Percentiles rank a stretch among this genome's conserved stretches.
Conservation (phyloP, 2,888 invertebrate species). For the Synanthedon formicaeformis region DNA sequence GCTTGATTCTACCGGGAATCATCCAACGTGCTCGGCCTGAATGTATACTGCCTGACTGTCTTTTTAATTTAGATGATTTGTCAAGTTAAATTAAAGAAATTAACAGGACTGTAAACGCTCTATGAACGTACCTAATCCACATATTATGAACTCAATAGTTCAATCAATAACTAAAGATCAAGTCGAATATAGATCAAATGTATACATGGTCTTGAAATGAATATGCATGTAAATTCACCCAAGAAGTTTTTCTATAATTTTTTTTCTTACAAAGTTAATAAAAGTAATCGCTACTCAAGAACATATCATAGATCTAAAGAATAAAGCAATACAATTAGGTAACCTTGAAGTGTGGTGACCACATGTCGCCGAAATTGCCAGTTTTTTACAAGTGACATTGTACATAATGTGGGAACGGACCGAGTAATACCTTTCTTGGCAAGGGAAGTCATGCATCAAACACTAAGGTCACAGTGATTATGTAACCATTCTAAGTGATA, state of each 20-base stretch:
- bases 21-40: too few relatives aligned
- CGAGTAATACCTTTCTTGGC: slow-evolving; percentile 28
- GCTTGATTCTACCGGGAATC: too few relatives aligned
- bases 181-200: background rate
- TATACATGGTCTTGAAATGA: background rate
- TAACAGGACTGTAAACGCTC: too few relatives aligned
- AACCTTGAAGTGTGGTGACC: slow-evolving; percentile 55
- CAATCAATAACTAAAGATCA: too few relatives aligned
- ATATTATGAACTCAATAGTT: too few relatives aligned
- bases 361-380: slow-evolving; percentile 55
- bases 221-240: background rate
- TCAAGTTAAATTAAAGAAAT: too few relatives aligned
- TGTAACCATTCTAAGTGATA: slow-evolving; percentile 1
- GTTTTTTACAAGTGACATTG: slow-evolving; percentile 50
- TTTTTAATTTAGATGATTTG: too few relatives aligned
- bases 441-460: slow-evolving; percentile 42
- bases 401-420: slow-evolving; percentile 56
- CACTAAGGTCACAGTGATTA: slow-evolving; percentile 25
- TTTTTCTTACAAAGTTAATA: too few relatives aligned
- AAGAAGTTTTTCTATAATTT: background rate
- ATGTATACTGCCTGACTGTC: too few relatives aligned
- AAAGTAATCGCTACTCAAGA: too few relatives aligned
- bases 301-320: slow-evolving; percentile 5
- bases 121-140: too few relatives aligned
- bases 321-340: slow-evolving; percentile 20